Evolutionary conservation across 2,888 invertebrate species (phyloP).

Genomic region (Micropterix aruncella): DNA sequence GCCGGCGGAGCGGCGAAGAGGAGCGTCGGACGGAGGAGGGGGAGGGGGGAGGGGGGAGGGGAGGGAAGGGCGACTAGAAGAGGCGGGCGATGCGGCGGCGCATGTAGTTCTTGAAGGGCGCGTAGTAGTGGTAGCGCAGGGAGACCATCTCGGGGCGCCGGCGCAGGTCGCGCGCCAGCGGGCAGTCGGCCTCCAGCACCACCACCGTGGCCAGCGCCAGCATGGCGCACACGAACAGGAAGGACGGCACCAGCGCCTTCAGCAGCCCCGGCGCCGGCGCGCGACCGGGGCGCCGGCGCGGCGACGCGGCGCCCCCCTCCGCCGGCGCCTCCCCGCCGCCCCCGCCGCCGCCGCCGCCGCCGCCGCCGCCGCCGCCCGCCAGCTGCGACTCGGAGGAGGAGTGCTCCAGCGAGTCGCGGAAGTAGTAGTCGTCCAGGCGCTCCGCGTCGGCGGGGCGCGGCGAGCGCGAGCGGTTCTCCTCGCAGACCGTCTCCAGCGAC

Average conservation of each 20-base stretch:
- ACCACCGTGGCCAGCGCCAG: slow-evolving; percentile 54
- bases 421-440: slow-evolving; percentile 49
- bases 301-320: slow-evolving; percentile 22
- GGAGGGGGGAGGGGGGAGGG: slow-evolving; percentile 4
- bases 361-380: slow-evolving; percentile 24
- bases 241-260: slow-evolving; percentile 63
- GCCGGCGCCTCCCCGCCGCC: slow-evolving; percentile 24
- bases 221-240: slow-evolving; percentile 56
- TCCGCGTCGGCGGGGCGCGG: slow-evolving; percentile 22
- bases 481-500: slow-evolving; percentile 52
- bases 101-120: slow-evolving; percentile 67
- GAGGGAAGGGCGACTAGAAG: slow-evolving; percentile 32
- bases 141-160: slow-evolving; percentile 66
- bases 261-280: slow-evolving; percentile 31
- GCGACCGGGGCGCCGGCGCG: slow-evolving; percentile 19
- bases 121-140: slow-evolving; percentile 67
- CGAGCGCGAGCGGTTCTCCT: slow-evolving; percentile 43
- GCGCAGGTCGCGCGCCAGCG: slow-evolving; percentile 50
- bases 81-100: slow-evolving; percentile 45
- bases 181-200: slow-evolving; percentile 67
- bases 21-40: slow-evolving; percentile 10
- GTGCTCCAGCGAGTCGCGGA: slow-evolving; percentile 64
- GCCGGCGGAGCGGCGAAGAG: neutral
- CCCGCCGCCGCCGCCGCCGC: slow-evolving; percentile 19
- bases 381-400: slow-evolving; percentile 67